Percentiles rank a stretch among this genome's conserved stretches.
These are phyloP conservation scores for Drosophila quadrilineata DNA, from an alignment of 1,140 invertebrate genomes.

Conservation along the genomic window DNA sequence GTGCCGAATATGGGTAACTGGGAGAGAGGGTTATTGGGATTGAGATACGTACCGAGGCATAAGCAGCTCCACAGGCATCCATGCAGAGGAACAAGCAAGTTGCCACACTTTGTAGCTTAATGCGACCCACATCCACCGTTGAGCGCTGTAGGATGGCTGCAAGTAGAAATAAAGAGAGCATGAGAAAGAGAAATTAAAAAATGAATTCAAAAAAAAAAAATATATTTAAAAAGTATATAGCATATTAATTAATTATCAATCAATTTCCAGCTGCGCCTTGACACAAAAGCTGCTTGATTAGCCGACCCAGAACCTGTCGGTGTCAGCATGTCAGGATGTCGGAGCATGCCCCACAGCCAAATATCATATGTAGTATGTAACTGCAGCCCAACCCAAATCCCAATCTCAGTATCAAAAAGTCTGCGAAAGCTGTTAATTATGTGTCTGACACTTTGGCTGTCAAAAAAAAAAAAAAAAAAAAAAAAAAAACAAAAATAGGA, in stretches of 20 bases:
- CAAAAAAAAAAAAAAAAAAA: constrained; percentile 7
- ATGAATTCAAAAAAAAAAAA: no score
- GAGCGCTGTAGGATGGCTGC: constrained; percentile 91
- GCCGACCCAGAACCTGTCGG: constrained; percentile 45
- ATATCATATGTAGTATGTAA: no score
- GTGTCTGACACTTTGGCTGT: constrained; percentile 36
- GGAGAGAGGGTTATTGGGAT: constrained; percentile 15
- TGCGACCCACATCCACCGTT: constrained; percentile 88
- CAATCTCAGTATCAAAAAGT: background rate
- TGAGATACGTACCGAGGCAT: constrained; percentile 93
- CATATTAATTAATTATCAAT: constrained; percentile 70
- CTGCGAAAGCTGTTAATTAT: constrained; percentile 51
- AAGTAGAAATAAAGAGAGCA: constrained; percentile 62
- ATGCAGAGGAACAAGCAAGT: constrained; percentile 92
- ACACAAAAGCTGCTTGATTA: constrained; percentile 52
- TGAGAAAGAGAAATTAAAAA: constrained; percentile 55
- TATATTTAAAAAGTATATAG: no score
- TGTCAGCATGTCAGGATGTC: constrained; percentile 50
- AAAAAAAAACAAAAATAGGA: background rate
- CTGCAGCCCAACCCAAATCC: background rate
- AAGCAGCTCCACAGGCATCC: constrained; percentile 90
- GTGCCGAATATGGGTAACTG: background rate
- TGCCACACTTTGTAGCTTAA: constrained; percentile 91
- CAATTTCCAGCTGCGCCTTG: constrained; percentile 29
- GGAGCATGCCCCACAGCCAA: constrained; percentile 14